phyloP scores from a whole-genome alignment of 1,140 invertebrate genomes.

The Prorops nasuta region DNA sequence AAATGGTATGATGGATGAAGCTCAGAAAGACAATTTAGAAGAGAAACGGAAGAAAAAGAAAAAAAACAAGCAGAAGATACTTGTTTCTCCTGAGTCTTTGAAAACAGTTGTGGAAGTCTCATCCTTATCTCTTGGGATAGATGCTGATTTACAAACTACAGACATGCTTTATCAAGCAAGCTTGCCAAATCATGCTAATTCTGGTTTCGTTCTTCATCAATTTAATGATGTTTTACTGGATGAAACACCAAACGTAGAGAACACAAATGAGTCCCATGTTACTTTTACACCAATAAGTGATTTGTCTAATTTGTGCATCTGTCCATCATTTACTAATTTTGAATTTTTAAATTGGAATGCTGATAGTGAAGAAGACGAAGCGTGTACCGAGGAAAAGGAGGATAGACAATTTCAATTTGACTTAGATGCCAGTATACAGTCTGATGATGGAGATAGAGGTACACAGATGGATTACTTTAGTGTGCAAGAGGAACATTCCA shows the following conservation, averaged over 20 bases:
- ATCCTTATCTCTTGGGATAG: conserved; percentile 28
- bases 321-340: conserved; percentile 30
- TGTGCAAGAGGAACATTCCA: conserved; percentile 20
- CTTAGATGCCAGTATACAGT: conserved; percentile 38
- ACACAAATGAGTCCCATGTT: too few species aligned
- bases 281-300: conserved; percentile 12
- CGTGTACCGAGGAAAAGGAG: background rate
- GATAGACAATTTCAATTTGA: conserved; percentile 41
- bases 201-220: conserved; percentile 25
- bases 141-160: conserved; percentile 42
- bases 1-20: conserved; percentile 24
- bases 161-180: conserved; percentile 42
- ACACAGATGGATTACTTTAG: conserved; percentile 22
- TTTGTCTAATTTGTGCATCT: conserved; percentile 21
- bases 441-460: conserved; percentile 19
- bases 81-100: conserved; percentile 47
- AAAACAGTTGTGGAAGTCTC: conserved; percentile 45
- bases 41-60: conserved; percentile 36
- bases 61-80: conserved; percentile 41
- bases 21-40: background rate
- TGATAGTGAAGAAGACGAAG: conserved; percentile 31
- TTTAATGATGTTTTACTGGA: conserved; percentile 36
- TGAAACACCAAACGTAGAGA: too few species aligned
- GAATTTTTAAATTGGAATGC: conserved; percentile 36
- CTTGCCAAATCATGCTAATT: conserved; percentile 37